These are phyloP conservation scores for Sprattus sprattus DNA, from an alignment of 2,113 vertebrate species.

Conservation along the genomic window DNA sequence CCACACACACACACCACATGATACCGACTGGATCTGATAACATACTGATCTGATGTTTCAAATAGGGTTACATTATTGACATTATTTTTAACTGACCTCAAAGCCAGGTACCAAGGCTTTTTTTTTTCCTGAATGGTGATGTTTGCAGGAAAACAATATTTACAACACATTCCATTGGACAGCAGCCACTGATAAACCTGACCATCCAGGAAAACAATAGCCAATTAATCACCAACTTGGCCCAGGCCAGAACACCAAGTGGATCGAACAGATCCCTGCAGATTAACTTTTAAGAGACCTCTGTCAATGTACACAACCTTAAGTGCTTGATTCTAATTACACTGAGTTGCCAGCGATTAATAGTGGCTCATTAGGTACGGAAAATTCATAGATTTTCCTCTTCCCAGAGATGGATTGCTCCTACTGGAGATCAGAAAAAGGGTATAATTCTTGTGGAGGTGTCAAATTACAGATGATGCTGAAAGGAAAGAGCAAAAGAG, in stretches of 20 bases:
- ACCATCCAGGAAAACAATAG: slow-evolving; percentile 31
- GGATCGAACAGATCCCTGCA: slow-evolving; percentile 33
- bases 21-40: neutral
- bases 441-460: neutral
- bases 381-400: slow-evolving; percentile 27
- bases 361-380: slow-evolving; percentile 29
- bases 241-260: slow-evolving; percentile 25
- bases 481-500: neutral
- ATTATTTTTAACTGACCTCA: neutral
- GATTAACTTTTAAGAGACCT: slow-evolving; percentile 30
- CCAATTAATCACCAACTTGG: slow-evolving; percentile 38
- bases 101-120: neutral
- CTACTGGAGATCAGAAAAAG: neutral
- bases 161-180: neutral
- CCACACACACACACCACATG: neutral
- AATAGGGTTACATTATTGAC: neutral
- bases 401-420: slow-evolving; percentile 15
- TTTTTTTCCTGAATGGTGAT: neutral
- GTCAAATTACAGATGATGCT: slow-evolving; percentile 2
- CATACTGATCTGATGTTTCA: neutral
- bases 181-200: slow-evolving; percentile 1
- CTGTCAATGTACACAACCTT: slow-evolving; percentile 33
- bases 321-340: slow-evolving; percentile 50
- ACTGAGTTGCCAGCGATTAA: slow-evolving; percentile 43
- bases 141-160: neutral